phyloP scores from a whole-genome alignment of 1,140 invertebrate genomes.

The Andricus grossulariae region DNA sequence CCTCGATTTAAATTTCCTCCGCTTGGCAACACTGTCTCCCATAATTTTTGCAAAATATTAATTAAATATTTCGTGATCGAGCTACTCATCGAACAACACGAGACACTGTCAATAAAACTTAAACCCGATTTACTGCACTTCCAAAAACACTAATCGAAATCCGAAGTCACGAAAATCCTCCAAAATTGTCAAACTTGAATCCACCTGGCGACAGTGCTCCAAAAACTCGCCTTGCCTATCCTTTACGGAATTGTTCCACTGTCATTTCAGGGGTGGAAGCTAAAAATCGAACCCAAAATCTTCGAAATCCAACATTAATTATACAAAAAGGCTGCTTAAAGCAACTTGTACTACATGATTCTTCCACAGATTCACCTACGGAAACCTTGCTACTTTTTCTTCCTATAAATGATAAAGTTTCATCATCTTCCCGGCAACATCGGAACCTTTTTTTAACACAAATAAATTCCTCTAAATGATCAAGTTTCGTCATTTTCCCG shows the following conservation, averaged over 20 bases:
- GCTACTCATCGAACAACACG: background rate
- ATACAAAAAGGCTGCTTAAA: background rate
- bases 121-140: background rate
- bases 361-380: background rate
- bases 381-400: too few relatives aligned
- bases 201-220: slow-evolving; percentile 25
- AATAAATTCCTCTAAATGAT: too few relatives aligned
- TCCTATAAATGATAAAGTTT: too few relatives aligned
- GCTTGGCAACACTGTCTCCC: slow-evolving; percentile 3
- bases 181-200: slow-evolving; percentile 11
- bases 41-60: background rate
- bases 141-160: background rate
- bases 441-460: too few relatives aligned
- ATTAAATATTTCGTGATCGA: background rate
- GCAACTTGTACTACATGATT: background rate
- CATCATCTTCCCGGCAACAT: too few relatives aligned
- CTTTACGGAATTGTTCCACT: slow-evolving; percentile 18
- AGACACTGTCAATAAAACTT: background rate
- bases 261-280: slow-evolving; percentile 25
- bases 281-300: background rate
- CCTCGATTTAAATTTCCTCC: slow-evolving; percentile 10
- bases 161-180: too few relatives aligned
- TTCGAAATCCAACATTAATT: background rate
- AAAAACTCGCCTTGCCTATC: background rate
- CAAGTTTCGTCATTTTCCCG: too few relatives aligned